phyloP scores from a whole-genome alignment of 2,797 vertebrate species.

The Bucorvus abyssinicus region DNA sequence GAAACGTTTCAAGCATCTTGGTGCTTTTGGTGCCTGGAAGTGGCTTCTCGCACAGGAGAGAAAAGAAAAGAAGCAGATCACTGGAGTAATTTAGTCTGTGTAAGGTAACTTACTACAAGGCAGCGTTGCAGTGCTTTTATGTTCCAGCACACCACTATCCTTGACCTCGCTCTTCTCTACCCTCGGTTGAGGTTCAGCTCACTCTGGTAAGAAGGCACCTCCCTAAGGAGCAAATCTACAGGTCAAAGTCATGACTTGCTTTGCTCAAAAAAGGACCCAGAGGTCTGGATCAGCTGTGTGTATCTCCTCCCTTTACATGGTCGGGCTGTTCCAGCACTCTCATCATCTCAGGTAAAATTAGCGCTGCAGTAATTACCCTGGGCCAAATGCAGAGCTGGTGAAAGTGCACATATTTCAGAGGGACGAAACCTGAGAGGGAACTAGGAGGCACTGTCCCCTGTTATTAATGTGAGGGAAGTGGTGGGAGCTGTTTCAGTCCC shows the following conservation, averaged over 20 bases:
- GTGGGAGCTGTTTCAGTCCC: neutral
- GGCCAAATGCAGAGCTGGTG: neutral
- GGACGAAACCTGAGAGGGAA: neutral
- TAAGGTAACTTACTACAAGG: constrained; percentile 4
- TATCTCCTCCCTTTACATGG: neutral
- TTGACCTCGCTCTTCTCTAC: neutral
- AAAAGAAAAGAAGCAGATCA: constrained; percentile 40
- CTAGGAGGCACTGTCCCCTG: neutral
- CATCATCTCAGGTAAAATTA: constrained; percentile 51
- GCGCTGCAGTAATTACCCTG: neutral
- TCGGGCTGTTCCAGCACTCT: neutral
- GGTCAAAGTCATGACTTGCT: neutral
- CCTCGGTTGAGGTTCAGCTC: neutral
- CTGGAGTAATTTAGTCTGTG: constrained; percentile 20
- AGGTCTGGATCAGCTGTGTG: neutral
- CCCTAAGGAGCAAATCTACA: neutral
- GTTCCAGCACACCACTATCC: neutral
- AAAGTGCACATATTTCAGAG: constrained; percentile 2
- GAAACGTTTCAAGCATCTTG: constrained; percentile 18
- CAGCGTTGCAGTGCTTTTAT: neutral
- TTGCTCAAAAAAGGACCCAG: neutral
- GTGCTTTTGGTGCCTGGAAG: constrained; percentile 38
- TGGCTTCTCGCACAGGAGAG: constrained; percentile 8
- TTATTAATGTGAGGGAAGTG: neutral
- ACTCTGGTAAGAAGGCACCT: neutral